A percentile compares a stretch with the other conserved stretches of the same genome.
phyloP scores from a whole-genome alignment of 2,888 invertebrate genomes.

The Lamellibrachia satsuma region DNA sequence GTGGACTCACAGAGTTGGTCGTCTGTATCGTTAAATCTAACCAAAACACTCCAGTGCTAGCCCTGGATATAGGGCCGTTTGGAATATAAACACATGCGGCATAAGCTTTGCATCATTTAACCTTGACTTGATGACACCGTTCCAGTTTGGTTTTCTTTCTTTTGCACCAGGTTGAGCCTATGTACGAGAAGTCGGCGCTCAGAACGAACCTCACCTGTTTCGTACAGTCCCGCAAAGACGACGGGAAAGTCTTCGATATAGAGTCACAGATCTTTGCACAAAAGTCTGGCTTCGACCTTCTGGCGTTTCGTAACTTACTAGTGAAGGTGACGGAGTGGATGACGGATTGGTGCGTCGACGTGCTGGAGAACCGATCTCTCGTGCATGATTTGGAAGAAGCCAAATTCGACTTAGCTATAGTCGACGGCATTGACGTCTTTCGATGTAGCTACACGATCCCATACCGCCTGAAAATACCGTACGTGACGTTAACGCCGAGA shows the following conservation, averaged over 20 bases:
- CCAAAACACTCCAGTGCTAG: too few relatives aligned
- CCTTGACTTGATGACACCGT: too few relatives aligned
- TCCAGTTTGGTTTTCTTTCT: background rate
- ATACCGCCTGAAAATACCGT: conserved; percentile 24
- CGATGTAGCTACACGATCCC: conserved; percentile 29
- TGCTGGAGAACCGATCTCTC: conserved; percentile 19
- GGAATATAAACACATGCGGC: too few relatives aligned
- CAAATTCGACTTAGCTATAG: conserved; percentile 34
- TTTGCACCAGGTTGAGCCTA: background rate
- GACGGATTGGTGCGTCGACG: background rate
- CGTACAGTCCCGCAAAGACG: background rate
- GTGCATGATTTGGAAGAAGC: conserved; percentile 23
- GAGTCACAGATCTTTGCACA: background rate
- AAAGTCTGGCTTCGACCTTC: background rate
- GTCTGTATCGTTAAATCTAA: too few relatives aligned
- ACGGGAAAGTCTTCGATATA: background rate
- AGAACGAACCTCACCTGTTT: background rate
- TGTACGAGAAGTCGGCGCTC: background rate
- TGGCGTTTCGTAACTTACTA: background rate
- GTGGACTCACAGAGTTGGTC: too few relatives aligned
- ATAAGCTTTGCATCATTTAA: too few relatives aligned
- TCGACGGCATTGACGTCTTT: conserved; percentile 30
- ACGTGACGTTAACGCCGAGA: conserved; percentile 25
- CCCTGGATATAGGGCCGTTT: too few relatives aligned
- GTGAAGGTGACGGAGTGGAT: background rate